These are phyloP conservation scores for Philereme vetulata DNA, from an alignment of 2,888 invertebrate genomes.

Conservation along the genomic window DNA sequence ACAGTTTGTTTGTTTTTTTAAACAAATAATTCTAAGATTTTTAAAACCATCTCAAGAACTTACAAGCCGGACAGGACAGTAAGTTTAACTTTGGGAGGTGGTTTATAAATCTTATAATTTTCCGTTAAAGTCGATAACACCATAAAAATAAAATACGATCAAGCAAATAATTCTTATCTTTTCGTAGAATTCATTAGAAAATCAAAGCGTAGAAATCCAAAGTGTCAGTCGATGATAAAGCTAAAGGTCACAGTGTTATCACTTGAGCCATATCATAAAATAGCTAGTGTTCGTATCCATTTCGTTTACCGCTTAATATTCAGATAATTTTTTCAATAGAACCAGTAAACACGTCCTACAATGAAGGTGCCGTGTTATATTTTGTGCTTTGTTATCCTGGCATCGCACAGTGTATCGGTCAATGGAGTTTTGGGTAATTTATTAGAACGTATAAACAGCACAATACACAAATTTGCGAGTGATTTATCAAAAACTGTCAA, in stretches of 20 bases:
- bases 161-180: constrained; percentile 5
- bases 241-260: constrained; percentile 20
- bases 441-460: constrained; percentile 47
- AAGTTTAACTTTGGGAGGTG: no score
- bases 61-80: no score
- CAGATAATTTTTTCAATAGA: constrained; percentile 40
- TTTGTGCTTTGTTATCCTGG: constrained; percentile 46
- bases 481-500: constrained; percentile 45
- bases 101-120: no score
- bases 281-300: background rate
- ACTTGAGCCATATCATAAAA: background rate
- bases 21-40: no score
- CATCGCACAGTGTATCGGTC: constrained; percentile 38
- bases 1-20: no score
- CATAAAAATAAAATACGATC: background rate
- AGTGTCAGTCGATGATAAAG: constrained; percentile 4
- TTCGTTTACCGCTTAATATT: constrained; percentile 16
- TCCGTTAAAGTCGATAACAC: no score
- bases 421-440: constrained; percentile 48
- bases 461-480: constrained; percentile 43
- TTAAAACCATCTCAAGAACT: no score
- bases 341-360: constrained; percentile 34
- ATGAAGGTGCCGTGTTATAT: constrained; percentile 53
- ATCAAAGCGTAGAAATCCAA: background rate
- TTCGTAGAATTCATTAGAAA: constrained; percentile 6